Base-by-base conservation (phyloP, 2,797 vertebrate species). In the Cuniculus paca region DNA sequence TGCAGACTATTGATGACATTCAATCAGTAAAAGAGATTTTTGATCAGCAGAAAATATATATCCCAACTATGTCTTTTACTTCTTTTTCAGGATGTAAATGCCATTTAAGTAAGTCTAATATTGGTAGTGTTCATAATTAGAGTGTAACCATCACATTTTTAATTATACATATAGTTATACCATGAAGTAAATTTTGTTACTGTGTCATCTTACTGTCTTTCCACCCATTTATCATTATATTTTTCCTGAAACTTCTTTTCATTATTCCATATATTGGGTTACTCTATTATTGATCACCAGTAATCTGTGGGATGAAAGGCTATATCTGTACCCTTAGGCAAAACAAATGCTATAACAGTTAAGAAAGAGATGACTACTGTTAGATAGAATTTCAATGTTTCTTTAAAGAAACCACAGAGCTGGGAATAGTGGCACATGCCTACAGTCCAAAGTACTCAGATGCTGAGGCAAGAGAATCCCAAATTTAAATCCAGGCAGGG, bases 181-280 rank as follows among this genome's bases (percentile, higher is more conserved):
- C 34, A 68, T 50, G 10, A 11, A 80, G 12, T 58, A 82, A 68
- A 50, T 89, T 95, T 50, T 93, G 13, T 17, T 80, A 31, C 1
- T 4, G 3, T 31, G 2, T 39, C 85, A 65, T 34, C 52, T 19
- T 84, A 26, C 4, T 65, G 11, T 58, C 36, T 77, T 88, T 81
- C 12, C 26, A 90, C 16, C 61, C 80, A 65, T 14, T 52, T 9
- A 48, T 80, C 12, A 70, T 45, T 83, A 28, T 20, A 8, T 60
- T 81, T 90, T 92, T 58, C 28, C 12, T 61, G 77, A 85, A 94
- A 60, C 8, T 72, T 80, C 9, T 68, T 84, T 90, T 75, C 26
- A 63, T 83, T 92, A 45, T 24, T 48, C 2, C 22, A 65, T 84
- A 81, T 45, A 39, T 31, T 88, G n/a, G 19, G 12, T 68, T 78